A percentile compares a stretch with the other conserved stretches of the same genome.
Evolutionary conservation across 2,888 invertebrate species (phyloP).

Genomic region (Apotomis betuletana): DNA sequence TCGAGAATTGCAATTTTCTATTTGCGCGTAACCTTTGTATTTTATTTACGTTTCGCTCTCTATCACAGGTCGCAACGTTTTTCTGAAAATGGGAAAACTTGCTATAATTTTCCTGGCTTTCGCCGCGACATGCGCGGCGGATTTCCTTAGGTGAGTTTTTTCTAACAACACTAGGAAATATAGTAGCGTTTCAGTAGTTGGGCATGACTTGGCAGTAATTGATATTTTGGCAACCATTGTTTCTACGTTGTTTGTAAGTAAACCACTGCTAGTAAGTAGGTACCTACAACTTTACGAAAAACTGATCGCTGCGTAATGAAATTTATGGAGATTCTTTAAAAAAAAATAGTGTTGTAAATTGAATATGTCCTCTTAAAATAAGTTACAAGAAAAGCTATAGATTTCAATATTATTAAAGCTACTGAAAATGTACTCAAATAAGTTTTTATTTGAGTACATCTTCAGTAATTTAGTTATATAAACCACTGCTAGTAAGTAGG

Average conservation of each 20-base stretch:
- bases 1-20: not conserved
- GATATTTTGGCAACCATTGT: slow-evolving; percentile 13
- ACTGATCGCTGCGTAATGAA: too few relatives aligned
- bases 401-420: too few relatives aligned
- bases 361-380: too few relatives aligned
- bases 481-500: not conserved
- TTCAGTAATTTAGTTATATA: not conserved
- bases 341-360: too few relatives aligned
- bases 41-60: not conserved
- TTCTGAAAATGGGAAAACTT: slow-evolving; percentile 63
- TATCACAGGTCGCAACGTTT: slow-evolving; percentile 50
- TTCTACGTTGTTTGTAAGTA: slow-evolving; percentile 23
- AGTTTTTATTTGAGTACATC: too few relatives aligned
- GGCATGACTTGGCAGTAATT: slow-evolving; percentile 28
- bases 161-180: slow-evolving; percentile 11
- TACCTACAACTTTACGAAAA: not conserved
- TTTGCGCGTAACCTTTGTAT: not conserved
- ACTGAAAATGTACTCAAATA: too few relatives aligned
- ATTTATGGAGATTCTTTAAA: too few relatives aligned
- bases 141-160: slow-evolving; percentile 60
- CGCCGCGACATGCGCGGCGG: slow-evolving; percentile 58
- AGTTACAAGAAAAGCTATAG: too few relatives aligned
- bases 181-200: not conserved
- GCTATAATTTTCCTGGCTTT: slow-evolving; percentile 61
- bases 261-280: not conserved